Base-by-base conservation (phyloP, 2,797 vertebrate species). In the Tapirus indicus region DNA sequence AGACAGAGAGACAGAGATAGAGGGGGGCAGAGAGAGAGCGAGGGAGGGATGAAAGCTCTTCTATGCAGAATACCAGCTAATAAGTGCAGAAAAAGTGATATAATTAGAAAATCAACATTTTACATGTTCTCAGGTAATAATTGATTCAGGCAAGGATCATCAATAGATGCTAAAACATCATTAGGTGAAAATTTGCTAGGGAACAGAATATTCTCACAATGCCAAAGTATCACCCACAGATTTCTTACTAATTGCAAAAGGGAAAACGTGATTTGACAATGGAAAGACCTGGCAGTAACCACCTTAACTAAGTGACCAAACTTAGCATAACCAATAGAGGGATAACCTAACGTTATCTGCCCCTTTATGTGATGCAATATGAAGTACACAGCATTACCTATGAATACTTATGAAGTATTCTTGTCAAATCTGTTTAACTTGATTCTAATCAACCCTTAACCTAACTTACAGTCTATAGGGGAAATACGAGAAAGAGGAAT, bases 71-170 rank as follows among this genome's bases (percentile, higher is more conserved):
- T 66, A 88, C 9, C 23, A 89, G 38, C 13, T 95, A 84, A 56
- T 72, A 77, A 77, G 5, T 79, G 6, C 68, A 80, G 41, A 92
- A 96, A 16, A 74, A 71, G 86, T 52, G 4, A 80, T 41, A 66
- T 82, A 79, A 82, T 69, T 93, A 77, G 38, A 72, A 97, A 80
- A 74, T 47, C 23, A 74, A 58, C 27, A 85, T 80, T 88, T 85
- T 47, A 2, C 27, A 21, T 80, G 49, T 74, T 54, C 25, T 54
- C 54, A 83, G 9, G 16, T 85, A 91, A 95, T 52, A 85, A 88
- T 38, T 13, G 38, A 44, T 88, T 89, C 29, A 89, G 60, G 32
- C 10, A 88, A 80, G 62, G 27, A 60, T 72, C 23, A 88, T 27
- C 62, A 93, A 47, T 49, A 78, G 23, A 83, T 75, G 18, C 54